phyloP scores from a whole-genome alignment of 1,140 invertebrate genomes.

The Bombus terrestris region DNA sequence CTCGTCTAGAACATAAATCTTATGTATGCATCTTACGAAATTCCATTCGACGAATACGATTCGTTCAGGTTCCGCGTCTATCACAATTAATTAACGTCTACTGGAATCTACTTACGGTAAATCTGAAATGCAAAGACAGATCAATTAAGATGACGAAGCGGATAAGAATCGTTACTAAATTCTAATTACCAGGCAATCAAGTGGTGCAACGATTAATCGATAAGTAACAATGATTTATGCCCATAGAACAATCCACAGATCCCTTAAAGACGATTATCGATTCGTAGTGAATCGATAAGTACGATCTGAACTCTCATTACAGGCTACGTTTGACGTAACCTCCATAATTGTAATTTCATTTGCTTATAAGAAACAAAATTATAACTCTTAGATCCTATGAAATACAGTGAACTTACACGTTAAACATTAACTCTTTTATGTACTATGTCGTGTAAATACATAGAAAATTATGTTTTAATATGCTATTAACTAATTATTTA shows the following conservation, averaged over 20 bases:
- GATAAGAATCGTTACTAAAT: conserved; percentile 48
- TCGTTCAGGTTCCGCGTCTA: background rate
- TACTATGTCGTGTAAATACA: background rate
- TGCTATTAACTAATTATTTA: background rate
- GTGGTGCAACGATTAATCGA: conserved; percentile 31
- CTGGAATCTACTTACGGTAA: conserved; percentile 34
- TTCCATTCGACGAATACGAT: background rate
- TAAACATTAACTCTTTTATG: background rate
- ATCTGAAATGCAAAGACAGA: conserved; percentile 50
- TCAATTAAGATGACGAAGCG: conserved; percentile 37
- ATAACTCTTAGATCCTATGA: background rate
- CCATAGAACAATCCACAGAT: background rate
- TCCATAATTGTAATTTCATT: too few relatives aligned
- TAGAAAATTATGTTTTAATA: background rate
- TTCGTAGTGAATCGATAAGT: too few relatives aligned
- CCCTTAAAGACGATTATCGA: background rate
- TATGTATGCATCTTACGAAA: background rate
- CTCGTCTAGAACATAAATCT: background rate
- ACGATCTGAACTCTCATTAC: background rate
- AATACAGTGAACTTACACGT: background rate
- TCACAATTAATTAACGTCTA: conserved; percentile 45
- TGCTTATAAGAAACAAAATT: background rate
- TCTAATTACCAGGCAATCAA: conserved; percentile 45
- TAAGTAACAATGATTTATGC: conserved; percentile 32
- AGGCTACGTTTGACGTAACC: background rate